Evolutionary conservation across 2,888 invertebrate genomes (phyloP).

Genomic region (Leucania comma): DNA sequence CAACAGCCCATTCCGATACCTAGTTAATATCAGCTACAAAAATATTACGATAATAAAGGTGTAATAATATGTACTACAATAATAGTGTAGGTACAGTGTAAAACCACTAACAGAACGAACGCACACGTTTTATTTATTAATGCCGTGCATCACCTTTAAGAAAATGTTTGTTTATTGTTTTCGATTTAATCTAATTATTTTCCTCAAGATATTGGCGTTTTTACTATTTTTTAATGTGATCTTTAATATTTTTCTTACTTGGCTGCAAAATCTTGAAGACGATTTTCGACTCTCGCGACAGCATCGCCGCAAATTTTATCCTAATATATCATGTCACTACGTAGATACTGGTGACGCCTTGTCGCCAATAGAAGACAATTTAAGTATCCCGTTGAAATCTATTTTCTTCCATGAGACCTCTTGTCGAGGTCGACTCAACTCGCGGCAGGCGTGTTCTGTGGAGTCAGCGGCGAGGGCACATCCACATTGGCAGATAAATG

Average conservation of each 20-base stretch:
- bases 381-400: conserved; percentile 67
- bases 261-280: background rate
- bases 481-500: conserved; percentile 82
- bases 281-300: background rate
- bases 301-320: background rate
- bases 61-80: no score
- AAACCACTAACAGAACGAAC: background rate
- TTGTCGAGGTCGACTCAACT: conserved; percentile 85
- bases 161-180: background rate
- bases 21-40: no score
- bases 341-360: conserved; percentile 40
- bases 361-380: conserved; percentile 19
- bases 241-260: background rate
- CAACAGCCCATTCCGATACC: no score
- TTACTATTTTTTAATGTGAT: background rate
- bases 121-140: background rate
- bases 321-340: conserved; percentile 48
- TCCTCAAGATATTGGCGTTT: background rate
- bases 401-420: conserved; percentile 93
- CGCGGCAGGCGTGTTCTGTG: conserved; percentile 65
- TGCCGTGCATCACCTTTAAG: background rate
- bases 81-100: no score
- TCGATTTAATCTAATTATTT: background rate
- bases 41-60: no score
- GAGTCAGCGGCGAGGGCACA: conserved; percentile 66